These are phyloP conservation scores for Dipodomys ordii DNA, from an alignment of 2,113 vertebrate genomes.

Conservation along the genomic window DNA sequence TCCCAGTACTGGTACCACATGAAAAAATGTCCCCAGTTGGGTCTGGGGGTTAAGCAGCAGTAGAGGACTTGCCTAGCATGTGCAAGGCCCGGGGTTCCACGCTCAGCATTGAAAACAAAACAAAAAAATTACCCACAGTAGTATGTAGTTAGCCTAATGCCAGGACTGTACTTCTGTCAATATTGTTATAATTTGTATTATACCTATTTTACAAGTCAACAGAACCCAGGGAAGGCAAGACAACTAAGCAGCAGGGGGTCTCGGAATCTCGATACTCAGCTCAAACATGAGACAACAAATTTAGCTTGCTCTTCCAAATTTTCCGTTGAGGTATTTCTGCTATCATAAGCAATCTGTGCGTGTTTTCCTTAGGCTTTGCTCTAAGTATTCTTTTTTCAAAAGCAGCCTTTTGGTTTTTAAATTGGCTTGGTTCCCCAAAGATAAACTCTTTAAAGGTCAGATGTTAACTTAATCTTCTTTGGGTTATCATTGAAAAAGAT, in stretches of 20 bases:
- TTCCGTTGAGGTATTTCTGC: neutral
- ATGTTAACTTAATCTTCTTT: slow-evolving; percentile 81
- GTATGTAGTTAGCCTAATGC: neutral
- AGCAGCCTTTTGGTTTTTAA: slow-evolving; percentile 53
- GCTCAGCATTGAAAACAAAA: neutral
- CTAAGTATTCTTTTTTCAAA: slow-evolving; percentile 63
- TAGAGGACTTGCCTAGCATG: neutral
- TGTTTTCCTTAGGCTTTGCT: slow-evolving; percentile 19
- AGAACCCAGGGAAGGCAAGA: neutral
- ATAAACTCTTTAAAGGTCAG: slow-evolving; percentile 85
- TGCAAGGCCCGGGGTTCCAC: neutral
- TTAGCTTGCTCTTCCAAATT: neutral
- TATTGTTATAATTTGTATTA: neutral
- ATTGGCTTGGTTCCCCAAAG: slow-evolving; percentile 71
- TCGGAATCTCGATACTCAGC: neutral
- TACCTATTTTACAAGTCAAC: slow-evolving; percentile 34
- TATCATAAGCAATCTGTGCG: neutral
- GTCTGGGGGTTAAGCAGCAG: neutral
- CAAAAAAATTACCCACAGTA: neutral
- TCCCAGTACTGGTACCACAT: no score
- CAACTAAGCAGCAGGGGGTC: neutral
- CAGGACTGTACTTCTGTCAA: neutral
- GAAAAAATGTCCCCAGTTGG: neutral
- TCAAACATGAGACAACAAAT: neutral
- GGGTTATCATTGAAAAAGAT: slow-evolving; percentile 80